Conservation (phyloP, 2,888 invertebrate genomes). For the Hoplodrina blanda region DNA sequence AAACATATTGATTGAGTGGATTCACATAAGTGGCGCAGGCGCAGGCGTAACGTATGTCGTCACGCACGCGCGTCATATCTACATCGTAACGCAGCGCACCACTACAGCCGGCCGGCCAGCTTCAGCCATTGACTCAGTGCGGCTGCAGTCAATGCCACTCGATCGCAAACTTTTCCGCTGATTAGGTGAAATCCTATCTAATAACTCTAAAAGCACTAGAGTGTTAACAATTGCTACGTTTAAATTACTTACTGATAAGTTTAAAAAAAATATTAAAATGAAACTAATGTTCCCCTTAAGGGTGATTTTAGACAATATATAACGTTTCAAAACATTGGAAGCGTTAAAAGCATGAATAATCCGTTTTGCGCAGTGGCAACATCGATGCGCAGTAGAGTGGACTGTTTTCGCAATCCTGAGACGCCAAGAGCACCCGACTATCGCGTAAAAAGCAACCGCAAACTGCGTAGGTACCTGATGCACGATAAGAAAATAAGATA, state of each 20-base stretch:
- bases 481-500: slow-evolving; percentile 1
- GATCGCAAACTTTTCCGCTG: slow-evolving; percentile 41
- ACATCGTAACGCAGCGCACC: slow-evolving; percentile 56
- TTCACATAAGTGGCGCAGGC: slow-evolving; percentile 41
- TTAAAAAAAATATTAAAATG: slow-evolving; percentile 46
- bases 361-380: slow-evolving; percentile 77
- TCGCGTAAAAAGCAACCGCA: slow-evolving; percentile 39
- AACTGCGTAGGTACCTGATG: neutral
- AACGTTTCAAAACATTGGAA: slow-evolving; percentile 69
- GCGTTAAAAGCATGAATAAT: slow-evolving; percentile 78
- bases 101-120: slow-evolving; percentile 55
- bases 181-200: slow-evolving; percentile 22
- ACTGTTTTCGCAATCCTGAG: slow-evolving; percentile 79
- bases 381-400: slow-evolving; percentile 83
- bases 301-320: slow-evolving; percentile 49
- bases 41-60: slow-evolving; percentile 57
- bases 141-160: slow-evolving; percentile 64
- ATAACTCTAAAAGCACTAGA: slow-evolving; percentile 1
- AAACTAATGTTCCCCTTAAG: slow-evolving; percentile 30
- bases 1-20: slow-evolving; percentile 43
- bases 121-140: slow-evolving; percentile 65
- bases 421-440: slow-evolving; percentile 68
- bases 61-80: slow-evolving; percentile 63
- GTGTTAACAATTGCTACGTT: slow-evolving; percentile 24
- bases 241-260: slow-evolving; percentile 32